These are phyloP conservation scores for Epirrhoe tristata DNA, from an alignment of 2,888 invertebrate species.

Conservation along the genomic window DNA sequence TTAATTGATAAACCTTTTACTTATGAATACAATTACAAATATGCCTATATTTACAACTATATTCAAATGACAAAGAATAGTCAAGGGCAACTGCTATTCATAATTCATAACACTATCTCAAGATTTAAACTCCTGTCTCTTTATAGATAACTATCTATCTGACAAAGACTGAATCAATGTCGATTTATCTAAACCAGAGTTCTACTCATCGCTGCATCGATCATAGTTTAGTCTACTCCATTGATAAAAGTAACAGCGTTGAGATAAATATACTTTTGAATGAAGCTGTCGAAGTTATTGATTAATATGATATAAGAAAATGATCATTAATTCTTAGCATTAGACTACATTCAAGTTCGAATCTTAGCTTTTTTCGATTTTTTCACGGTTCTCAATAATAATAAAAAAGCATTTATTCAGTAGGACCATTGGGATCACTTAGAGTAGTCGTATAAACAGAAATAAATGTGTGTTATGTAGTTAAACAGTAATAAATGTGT, in stretches of 20 bases:
- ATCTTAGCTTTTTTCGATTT: no score
- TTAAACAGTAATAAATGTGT: no score
- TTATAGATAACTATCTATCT: constrained; percentile 62
- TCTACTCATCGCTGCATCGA: constrained; percentile 66
- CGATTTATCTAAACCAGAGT: constrained; percentile 69
- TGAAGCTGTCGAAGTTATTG: constrained; percentile 36
- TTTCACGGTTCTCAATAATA: no score
- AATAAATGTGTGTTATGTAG: no score
- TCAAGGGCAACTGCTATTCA: background rate
- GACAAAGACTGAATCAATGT: constrained; percentile 66
- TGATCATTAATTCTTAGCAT: background rate
- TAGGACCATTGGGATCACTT: no score
- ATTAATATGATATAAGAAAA: constrained; percentile 36
- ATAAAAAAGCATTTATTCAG: no score
- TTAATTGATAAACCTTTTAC: no score
- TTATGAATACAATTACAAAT: no score
- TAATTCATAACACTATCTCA: constrained; percentile 45
- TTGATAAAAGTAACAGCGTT: constrained; percentile 71
- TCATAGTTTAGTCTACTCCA: constrained; percentile 77
- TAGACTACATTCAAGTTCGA: no score
- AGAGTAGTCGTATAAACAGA: no score
- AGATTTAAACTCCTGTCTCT: constrained; percentile 66
- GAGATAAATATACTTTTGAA: constrained; percentile 35
- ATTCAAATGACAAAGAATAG: background rate
- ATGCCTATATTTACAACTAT: background rate